phyloP scores from a whole-genome alignment of 1,140 invertebrate genomes.

The Halictus rubicundus region DNA sequence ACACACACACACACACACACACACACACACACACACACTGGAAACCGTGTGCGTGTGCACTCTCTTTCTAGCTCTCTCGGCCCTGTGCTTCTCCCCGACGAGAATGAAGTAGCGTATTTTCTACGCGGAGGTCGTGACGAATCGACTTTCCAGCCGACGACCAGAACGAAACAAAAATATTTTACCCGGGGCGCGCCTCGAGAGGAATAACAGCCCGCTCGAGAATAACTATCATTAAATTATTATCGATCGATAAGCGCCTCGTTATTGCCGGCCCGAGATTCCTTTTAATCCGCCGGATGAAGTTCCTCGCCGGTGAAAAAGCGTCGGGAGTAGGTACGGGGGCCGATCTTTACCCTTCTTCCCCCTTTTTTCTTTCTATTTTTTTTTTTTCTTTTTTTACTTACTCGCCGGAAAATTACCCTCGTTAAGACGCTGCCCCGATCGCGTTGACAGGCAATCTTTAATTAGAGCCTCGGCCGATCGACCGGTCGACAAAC shows the following conservation, averaged over 20 bases:
- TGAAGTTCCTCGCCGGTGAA: conserved; percentile 41
- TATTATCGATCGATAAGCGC: conserved; percentile 65
- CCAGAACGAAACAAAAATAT: conserved; percentile 64
- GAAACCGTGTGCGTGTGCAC: not conserved
- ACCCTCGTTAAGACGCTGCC: conserved; percentile 43
- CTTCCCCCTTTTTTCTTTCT: not conserved
- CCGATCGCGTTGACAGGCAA: conserved; percentile 57
- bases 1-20: too few species aligned
- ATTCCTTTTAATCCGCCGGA: conserved; percentile 57
- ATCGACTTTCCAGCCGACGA: conserved; percentile 75
- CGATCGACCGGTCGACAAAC: conserved; percentile 62
- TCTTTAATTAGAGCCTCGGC: conserved; percentile 65
- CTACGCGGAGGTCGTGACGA: conserved; percentile 76
- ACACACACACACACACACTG: too few species aligned
- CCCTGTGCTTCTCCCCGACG: conserved; percentile 54
- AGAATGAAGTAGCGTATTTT: conserved; percentile 79
- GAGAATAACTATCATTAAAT: conserved; percentile 67
- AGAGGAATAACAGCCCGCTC: conserved; percentile 59
- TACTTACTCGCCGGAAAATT: conserved; percentile 45
- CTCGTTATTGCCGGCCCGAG: conserved; percentile 57
- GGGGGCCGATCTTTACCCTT: not conserved
- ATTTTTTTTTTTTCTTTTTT: not conserved
- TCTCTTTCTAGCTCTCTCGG: conserved; percentile 5
- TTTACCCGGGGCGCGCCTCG: conserved; percentile 43
- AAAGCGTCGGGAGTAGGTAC: conserved; percentile 24